phyloP scores from a whole-genome alignment of 2,797 vertebrate species.

The Sylvia borin region DNA sequence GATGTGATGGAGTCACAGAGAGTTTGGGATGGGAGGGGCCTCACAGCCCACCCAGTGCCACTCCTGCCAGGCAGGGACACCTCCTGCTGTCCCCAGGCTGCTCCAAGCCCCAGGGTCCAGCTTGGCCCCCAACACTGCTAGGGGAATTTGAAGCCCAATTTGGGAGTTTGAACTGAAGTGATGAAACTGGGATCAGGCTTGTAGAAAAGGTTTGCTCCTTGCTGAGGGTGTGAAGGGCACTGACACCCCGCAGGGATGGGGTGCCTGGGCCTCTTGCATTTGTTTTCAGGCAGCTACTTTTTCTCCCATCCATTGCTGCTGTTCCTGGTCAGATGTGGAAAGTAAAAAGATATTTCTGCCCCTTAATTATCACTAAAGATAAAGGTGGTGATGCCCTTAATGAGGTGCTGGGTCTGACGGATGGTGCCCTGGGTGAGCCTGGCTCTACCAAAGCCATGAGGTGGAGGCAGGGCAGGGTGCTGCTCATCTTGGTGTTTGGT shows the following conservation, averaged over 20 bases:
- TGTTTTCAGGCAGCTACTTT: neutral
- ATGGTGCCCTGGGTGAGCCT: rapidly evolving
- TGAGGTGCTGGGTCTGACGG: rapidly evolving
- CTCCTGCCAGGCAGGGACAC: neutral
- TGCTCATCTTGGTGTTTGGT: neutral
- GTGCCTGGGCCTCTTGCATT: rapidly evolving
- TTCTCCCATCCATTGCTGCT: neutral
- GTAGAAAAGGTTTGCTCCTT: neutral
- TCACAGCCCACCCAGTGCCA: rapidly evolving
- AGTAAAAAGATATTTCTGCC: neutral
- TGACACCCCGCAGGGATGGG: neutral
- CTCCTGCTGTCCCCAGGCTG: neutral
- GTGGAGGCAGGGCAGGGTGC: neutral
- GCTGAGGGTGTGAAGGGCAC: neutral
- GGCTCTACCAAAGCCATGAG: rapidly evolving
- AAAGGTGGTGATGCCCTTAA: neutral
- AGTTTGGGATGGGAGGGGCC: neutral
- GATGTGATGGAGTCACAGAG: neutral
- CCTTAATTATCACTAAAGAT: rapidly evolving
- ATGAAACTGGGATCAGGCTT: neutral
- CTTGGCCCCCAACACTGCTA: neutral
- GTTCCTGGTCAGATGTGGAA: rapidly evolving
- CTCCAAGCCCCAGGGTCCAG: neutral
- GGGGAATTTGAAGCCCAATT: rapidly evolving
- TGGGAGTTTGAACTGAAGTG: neutral